A percentile compares a stretch with the other conserved stretches of the same genome.
phyloP scores from a whole-genome alignment of 2,113 vertebrate genomes.

The Neomonachus schauinslandi region DNA sequence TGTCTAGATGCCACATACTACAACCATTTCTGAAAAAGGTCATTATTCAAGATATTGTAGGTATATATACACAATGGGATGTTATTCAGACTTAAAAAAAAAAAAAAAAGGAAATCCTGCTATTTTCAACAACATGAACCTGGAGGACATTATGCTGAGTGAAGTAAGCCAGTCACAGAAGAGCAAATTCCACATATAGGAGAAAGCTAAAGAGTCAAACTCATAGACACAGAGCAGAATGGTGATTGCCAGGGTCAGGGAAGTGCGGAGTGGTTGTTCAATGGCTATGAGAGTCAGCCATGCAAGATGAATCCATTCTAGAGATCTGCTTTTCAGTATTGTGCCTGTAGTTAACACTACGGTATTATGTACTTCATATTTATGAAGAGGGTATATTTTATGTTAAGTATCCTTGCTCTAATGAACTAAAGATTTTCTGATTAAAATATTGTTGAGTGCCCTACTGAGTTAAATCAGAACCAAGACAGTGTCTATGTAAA shows the following conservation, averaged over 20 bases:
- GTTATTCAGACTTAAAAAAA: background rate
- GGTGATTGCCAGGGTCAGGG: background rate
- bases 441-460: background rate
- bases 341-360: background rate
- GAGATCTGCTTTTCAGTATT: background rate
- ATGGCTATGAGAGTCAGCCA: background rate
- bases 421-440: background rate
- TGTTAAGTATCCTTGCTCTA: background rate
- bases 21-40: background rate
- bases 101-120: background rate
- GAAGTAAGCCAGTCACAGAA: background rate
- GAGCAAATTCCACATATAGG: background rate
- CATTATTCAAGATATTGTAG: background rate
- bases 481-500: background rate
- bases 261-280: background rate
- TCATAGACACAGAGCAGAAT: background rate
- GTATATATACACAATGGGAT: background rate
- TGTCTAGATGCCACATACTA: background rate
- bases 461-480: background rate
- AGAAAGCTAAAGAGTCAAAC: background rate
- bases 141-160: background rate
- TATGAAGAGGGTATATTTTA: background rate
- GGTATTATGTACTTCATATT: background rate
- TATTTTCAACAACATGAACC: background rate
- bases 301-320: background rate